phyloP scores from a whole-genome alignment of 2,113 vertebrate genomes.

The Macquaria australasica region DNA sequence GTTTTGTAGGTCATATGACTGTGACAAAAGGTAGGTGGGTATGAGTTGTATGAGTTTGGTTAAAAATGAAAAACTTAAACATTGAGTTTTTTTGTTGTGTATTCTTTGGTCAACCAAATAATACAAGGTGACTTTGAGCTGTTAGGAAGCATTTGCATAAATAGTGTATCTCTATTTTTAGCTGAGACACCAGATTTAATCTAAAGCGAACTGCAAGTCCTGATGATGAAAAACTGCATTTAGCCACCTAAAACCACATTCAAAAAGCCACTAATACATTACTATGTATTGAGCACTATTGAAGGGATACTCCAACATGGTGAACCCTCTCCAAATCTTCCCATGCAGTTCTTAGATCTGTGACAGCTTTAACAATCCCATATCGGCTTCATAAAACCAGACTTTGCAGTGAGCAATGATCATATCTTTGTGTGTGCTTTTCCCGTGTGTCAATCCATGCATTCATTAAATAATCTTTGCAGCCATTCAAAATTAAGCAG shows the following conservation, averaged over 20 bases:
- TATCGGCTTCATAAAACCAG: not conserved
- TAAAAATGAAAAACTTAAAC: not conserved
- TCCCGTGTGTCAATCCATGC: not conserved
- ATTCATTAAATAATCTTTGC: constrained; percentile 11
- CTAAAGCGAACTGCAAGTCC: not conserved
- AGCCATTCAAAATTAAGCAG: constrained; percentile 5
- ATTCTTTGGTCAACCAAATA: not conserved
- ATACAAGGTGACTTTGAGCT: not conserved
- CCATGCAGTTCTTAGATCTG: not conserved
- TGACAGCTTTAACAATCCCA: not conserved
- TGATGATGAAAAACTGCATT: not conserved
- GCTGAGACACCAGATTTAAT: not conserved
- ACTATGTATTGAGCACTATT: too few species aligned
- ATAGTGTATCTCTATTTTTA: not conserved
- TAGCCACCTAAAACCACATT: not conserved
- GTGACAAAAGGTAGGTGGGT: not conserved
- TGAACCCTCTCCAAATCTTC: not conserved
- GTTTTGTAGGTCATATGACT: not conserved
- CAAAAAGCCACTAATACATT: too few species aligned
- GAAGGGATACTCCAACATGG: not conserved
- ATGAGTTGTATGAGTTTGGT: not conserved
- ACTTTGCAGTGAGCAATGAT: not conserved
- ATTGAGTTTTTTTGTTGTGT: not conserved
- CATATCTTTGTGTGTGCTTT: not conserved
- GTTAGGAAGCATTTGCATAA: not conserved